phyloP scores from a whole-genome alignment of 2,888 invertebrate genomes.

The Andrena chrysosceles region DNA sequence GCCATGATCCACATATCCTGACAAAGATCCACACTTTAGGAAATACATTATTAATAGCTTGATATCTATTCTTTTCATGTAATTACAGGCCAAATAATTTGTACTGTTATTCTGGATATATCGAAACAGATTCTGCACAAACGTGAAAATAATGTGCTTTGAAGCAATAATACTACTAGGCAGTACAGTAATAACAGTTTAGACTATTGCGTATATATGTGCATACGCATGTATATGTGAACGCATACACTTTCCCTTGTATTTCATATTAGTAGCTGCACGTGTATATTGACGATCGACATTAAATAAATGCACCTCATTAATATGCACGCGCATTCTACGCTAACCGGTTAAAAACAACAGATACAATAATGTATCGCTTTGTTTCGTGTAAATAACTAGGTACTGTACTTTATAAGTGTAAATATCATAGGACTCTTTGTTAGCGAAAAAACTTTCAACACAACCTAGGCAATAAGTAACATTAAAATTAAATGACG shows the following conservation, averaged over 20 bases:
- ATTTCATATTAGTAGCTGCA: conserved; percentile 59
- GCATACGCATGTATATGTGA: conserved; percentile 55
- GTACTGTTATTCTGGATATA: conserved; percentile 50
- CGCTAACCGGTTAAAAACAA: conserved; percentile 27
- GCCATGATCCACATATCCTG: conserved; percentile 48
- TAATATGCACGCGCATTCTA: conserved; percentile 33
- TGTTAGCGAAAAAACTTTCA: conserved; percentile 56
- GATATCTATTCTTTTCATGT: conserved; percentile 22
- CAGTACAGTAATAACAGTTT: conserved; percentile 66
- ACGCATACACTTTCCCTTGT: conserved; percentile 63
- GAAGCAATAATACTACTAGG: conserved; percentile 74
- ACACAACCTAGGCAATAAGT: conserved; percentile 61
- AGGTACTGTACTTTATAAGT: conserved; percentile 73
- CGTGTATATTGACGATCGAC: conserved; percentile 46
- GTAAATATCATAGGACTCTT: conserved; percentile 74
- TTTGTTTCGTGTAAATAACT: conserved; percentile 70
- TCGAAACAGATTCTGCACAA: conserved; percentile 57
- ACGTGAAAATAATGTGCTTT: conserved; percentile 65
- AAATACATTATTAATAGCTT: conserved; percentile 22
- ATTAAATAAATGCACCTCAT: conserved; percentile 16
- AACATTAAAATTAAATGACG: conserved; percentile 59
- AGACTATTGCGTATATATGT: conserved; percentile 58
- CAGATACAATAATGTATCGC: conserved; percentile 57
- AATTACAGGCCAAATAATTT: conserved; percentile 23
- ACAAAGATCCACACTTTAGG: conserved; percentile 6